phyloP scores from a whole-genome alignment of 2,888 invertebrate genomes.

The Diaphora mendica region DNA sequence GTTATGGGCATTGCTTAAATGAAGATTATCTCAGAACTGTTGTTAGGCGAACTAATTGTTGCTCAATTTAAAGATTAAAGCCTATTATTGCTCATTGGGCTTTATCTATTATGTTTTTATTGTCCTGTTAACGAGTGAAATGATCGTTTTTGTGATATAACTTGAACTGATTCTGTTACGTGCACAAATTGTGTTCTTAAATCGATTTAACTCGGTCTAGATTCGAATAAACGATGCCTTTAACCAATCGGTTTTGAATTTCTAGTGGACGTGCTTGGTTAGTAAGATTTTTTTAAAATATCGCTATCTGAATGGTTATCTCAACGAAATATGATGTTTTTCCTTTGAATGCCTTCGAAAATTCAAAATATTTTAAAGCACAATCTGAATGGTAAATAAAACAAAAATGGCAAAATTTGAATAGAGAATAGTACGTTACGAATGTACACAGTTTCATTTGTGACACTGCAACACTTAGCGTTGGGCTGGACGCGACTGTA shows the following conservation, averaged over 20 bases:
- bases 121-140: conserved; percentile 39
- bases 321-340: not conserved
- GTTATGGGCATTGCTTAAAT: conserved; percentile 24
- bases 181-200: conserved; percentile 28
- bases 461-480: conserved; percentile 52
- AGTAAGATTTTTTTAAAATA: not conserved
- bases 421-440: conserved; percentile 20
- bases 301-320: not conserved
- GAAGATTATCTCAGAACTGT: conserved; percentile 31
- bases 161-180: conserved; percentile 36
- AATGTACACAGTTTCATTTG: conserved; percentile 53
- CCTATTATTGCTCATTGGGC: conserved; percentile 42
- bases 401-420: conserved; percentile 31
- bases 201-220: conserved; percentile 35
- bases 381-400: conserved; percentile 3
- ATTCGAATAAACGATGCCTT: conserved; percentile 17
- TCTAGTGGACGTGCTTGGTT: not conserved
- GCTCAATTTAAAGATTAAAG: conserved; percentile 44
- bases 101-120: conserved; percentile 42
- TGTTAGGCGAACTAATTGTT: conserved; percentile 45
- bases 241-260: not conserved
- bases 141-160: conserved; percentile 39
- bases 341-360: not conserved
- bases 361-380: conserved; percentile 9
- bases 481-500: conserved; percentile 61